These are phyloP conservation scores for Arbacia lixula DNA, from an alignment of 53 echinoderm and acorn worm genomes.

Conservation along the genomic window DNA sequence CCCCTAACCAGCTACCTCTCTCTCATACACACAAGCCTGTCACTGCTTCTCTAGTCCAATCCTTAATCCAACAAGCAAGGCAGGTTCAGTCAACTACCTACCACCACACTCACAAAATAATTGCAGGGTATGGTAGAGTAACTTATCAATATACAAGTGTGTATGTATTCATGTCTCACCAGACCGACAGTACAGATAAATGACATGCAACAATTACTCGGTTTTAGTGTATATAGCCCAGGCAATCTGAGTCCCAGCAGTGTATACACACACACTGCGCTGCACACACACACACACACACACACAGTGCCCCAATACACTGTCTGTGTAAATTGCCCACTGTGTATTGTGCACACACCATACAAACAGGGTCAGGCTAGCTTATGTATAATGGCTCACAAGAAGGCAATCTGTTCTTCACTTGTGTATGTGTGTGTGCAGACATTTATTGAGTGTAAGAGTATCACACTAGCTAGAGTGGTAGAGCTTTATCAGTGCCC, in stretches of 20 bases:
- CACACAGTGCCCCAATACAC: constrained; percentile 40
- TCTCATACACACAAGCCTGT: constrained; percentile 15
- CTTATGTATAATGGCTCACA: constrained; percentile 33
- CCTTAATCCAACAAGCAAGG: too few species aligned
- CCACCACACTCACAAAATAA: too few species aligned
- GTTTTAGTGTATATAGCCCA: constrained; percentile 55
- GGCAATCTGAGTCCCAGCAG: constrained; percentile 21
- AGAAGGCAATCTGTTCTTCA: constrained; percentile 56
- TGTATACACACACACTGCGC: constrained; percentile 40
- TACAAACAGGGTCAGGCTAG: constrained; percentile 52
- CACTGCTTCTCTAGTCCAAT: constrained; percentile 10
- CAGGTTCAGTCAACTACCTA: too few species aligned
- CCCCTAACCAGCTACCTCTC: constrained; percentile 3
- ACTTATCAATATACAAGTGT: constrained; percentile 60
- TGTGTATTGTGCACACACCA: constrained; percentile 56
- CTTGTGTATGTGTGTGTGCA: constrained; percentile 38
- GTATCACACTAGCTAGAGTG: constrained; percentile 6
- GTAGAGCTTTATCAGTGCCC: not conserved
- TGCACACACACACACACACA: constrained; percentile 32
- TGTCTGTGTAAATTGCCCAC: constrained; percentile 53
- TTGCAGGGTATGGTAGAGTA: not conserved
- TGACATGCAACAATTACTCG: constrained; percentile 59
- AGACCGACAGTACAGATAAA: constrained; percentile 52
- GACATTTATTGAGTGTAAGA: constrained; percentile 21
- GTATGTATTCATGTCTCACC: constrained; percentile 48